phyloP scores from a whole-genome alignment of 2,888 invertebrate genomes.

The Chaitophorus viminalis region DNA sequence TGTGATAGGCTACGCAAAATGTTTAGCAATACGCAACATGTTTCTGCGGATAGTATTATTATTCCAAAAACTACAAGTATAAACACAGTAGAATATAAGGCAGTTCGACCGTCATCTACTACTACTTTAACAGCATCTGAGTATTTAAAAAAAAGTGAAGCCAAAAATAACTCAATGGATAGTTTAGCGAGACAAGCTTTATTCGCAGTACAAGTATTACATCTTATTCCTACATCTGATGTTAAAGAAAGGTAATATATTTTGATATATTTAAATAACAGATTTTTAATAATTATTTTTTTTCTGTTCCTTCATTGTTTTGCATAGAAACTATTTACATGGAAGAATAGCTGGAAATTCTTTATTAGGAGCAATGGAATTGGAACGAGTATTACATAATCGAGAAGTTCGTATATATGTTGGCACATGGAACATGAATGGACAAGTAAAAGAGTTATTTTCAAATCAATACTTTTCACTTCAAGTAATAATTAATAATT shows the following conservation, averaged over 20 bases:
- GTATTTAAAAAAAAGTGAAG: slow-evolving; percentile 33
- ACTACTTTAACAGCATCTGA: slow-evolving; percentile 56
- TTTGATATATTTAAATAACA: neutral
- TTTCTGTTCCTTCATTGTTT: slow-evolving; percentile 20
- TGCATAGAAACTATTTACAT: slow-evolving; percentile 75
- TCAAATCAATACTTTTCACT: neutral
- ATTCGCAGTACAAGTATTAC: slow-evolving; percentile 81
- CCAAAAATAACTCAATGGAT: slow-evolving; percentile 70
- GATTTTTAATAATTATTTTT: neutral
- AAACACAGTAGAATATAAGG: slow-evolving; percentile 24
- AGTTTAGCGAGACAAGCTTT: slow-evolving; percentile 79
- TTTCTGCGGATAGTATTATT: slow-evolving; percentile 60
- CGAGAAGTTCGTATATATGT: slow-evolving; percentile 88
- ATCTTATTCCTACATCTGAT: slow-evolving; percentile 84
- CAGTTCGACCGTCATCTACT: slow-evolving; percentile 50
- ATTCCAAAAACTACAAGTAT: slow-evolving; percentile 51
- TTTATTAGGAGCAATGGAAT: slow-evolving; percentile 83
- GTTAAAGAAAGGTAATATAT: slow-evolving; percentile 77
- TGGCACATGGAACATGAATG: slow-evolving; percentile 95
- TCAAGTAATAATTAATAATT: slow-evolving; percentile 11
- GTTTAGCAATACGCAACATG: slow-evolving; percentile 47
- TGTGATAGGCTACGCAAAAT: slow-evolving; percentile 32
- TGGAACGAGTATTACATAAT: slow-evolving; percentile 86
- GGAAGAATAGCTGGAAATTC: slow-evolving; percentile 84
- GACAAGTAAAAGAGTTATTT: slow-evolving; percentile 75